Evolutionary conservation across 2,797 vertebrate species (phyloP).

Genomic region (Lophius americanus): DNA sequence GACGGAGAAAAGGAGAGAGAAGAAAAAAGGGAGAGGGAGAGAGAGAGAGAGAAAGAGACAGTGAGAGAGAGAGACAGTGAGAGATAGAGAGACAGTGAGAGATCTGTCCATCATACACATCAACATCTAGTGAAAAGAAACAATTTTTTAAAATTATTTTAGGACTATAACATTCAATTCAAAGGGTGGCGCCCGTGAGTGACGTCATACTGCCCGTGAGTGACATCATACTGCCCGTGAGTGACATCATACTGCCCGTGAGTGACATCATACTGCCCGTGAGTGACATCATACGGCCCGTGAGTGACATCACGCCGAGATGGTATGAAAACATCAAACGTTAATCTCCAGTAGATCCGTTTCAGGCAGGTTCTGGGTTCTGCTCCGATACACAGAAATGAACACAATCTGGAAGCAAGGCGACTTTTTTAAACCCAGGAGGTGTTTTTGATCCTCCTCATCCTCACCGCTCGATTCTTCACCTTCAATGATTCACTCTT

Average conservation of each 20-base stretch:
- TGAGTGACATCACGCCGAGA: constrained; percentile 3
- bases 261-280: background rate
- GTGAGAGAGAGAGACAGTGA: no score
- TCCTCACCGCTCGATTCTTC: constrained; percentile 16
- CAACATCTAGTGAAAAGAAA: no score
- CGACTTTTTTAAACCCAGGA: constrained; percentile 13
- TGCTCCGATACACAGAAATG: constrained; percentile 7
- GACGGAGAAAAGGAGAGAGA: no score
- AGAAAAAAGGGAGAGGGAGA: no score
- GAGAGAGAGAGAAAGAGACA: background rate
- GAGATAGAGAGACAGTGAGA: no score
- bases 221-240: background rate
- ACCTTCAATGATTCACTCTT: constrained; percentile 39
- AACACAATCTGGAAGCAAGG: background rate
- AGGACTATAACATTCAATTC: no score
- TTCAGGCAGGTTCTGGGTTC: background rate
- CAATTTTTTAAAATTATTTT: no score
- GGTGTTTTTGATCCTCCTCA: constrained; percentile 19
- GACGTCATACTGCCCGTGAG: background rate
- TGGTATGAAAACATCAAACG: constrained; percentile 2
- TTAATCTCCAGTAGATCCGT: background rate
- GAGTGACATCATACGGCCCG: no score
- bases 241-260: background rate
- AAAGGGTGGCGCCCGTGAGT: no score
- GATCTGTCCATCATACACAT: no score